Evolutionary conservation across 2,113 vertebrate genomes (phyloP).

Genomic region (Uria aalge): DNA sequence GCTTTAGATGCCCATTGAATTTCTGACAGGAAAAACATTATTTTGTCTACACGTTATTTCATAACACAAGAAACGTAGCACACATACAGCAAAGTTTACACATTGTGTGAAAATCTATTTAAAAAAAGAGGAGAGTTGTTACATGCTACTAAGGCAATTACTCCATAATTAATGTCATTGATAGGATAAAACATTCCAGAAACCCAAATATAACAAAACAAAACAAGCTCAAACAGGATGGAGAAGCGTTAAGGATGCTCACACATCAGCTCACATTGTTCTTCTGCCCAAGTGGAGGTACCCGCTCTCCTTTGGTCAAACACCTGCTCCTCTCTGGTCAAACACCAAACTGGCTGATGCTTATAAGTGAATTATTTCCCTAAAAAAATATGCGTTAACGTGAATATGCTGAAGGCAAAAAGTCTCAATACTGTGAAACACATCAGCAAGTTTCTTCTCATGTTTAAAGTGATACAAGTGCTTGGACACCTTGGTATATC

Average conservation of each 20-base stretch:
- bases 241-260: background rate
- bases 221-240: background rate
- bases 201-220: slow-evolving; percentile 39
- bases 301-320: background rate
- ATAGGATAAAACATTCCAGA: slow-evolving; percentile 47
- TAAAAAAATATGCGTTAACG: fast-evolving
- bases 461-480: background rate
- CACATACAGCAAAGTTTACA: slow-evolving; percentile 51
- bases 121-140: slow-evolving; percentile 57
- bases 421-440: background rate
- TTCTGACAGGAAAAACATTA: slow-evolving; percentile 74
- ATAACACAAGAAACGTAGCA: slow-evolving; percentile 49
- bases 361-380: background rate
- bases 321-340: background rate
- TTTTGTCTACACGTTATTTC: slow-evolving; percentile 66
- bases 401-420: background rate
- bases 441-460: background rate
- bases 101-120: slow-evolving; percentile 64
- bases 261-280: background rate
- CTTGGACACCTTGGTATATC: background rate
- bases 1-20: slow-evolving; percentile 67
- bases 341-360: background rate
- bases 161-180: slow-evolving; percentile 60
- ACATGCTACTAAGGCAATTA: slow-evolving; percentile 51
- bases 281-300: background rate